Evolutionary conservation across 2,888 invertebrate species (phyloP).

Genomic region (Pteria penguin): DNA sequence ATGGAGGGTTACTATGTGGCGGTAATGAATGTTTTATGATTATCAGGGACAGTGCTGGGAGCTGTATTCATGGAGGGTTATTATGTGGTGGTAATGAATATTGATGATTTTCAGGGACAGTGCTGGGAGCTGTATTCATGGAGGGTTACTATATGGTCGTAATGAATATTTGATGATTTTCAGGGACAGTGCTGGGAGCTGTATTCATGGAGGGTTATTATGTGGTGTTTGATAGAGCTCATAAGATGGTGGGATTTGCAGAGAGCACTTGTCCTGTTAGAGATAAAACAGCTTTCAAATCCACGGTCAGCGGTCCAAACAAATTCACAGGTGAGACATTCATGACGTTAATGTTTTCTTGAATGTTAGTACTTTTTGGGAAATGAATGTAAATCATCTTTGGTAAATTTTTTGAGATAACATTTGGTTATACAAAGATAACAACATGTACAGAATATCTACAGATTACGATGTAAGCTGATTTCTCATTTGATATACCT

Average conservation of each 20-base stretch:
- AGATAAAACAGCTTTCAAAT: constrained; percentile 32
- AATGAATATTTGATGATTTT: neutral
- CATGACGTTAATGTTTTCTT: neutral
- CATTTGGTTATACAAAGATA: neutral
- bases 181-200: constrained; percentile 79
- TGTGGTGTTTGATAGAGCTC: constrained; percentile 79
- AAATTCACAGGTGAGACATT: constrained; percentile 50
- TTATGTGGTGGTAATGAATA: no score
- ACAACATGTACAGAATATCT: neutral
- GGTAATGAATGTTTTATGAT: no score
- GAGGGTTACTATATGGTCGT: no score
- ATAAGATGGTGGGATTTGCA: constrained; percentile 77
- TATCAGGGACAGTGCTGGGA: constrained; percentile 78
- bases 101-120: neutral
- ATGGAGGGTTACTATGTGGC: no score
- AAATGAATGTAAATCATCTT: neutral
- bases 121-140: neutral
- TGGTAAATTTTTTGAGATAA: neutral
- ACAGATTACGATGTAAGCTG: no score
- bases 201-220: constrained; percentile 80
- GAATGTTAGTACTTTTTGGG: neutral
- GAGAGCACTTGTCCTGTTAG: constrained; percentile 70
- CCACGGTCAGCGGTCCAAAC: constrained; percentile 55
- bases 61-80: constrained; percentile 80
- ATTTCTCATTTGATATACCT: no score